Percentiles rank a stretch among this genome's conserved stretches.
phyloP scores from a whole-genome alignment of 2,113 vertebrate genomes.

The Muntiacus muntjak region DNA sequence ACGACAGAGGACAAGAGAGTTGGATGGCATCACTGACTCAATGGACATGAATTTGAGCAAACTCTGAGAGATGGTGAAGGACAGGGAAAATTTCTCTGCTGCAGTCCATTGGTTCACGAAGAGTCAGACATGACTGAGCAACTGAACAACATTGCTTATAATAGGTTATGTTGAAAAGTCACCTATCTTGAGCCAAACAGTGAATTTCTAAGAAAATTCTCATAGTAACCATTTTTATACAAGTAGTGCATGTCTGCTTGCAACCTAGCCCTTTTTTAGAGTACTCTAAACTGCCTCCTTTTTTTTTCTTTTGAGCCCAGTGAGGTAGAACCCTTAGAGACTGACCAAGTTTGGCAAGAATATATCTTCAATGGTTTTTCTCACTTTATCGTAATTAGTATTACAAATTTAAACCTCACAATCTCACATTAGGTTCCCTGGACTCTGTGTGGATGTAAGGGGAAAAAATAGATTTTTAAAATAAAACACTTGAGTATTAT shows the following conservation, averaged over 20 bases:
- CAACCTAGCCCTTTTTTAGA: neutral
- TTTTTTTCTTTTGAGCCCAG: neutral
- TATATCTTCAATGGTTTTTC: neutral
- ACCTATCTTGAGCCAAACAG: neutral
- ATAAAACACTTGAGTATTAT: neutral
- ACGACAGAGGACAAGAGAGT: rapidly evolving
- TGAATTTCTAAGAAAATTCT: neutral
- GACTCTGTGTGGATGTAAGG: neutral
- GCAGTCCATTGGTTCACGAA: neutral
- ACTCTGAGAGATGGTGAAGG: neutral
- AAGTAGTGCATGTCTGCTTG: neutral
- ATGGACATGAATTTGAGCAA: neutral
- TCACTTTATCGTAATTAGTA: neutral
- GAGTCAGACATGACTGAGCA: neutral
- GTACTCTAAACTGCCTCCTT: neutral
- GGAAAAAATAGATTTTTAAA: neutral
- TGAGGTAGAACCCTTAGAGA: neutral
- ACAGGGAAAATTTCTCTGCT: neutral
- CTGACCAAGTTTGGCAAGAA: neutral
- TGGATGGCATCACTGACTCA: neutral
- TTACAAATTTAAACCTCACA: neutral
- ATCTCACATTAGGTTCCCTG: neutral
- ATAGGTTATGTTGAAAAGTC: neutral
- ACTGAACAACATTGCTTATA: neutral
- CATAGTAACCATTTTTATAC: neutral